phyloP scores from a whole-genome alignment of 2,113 vertebrate species.

The Lampris megalopsis region DNA sequence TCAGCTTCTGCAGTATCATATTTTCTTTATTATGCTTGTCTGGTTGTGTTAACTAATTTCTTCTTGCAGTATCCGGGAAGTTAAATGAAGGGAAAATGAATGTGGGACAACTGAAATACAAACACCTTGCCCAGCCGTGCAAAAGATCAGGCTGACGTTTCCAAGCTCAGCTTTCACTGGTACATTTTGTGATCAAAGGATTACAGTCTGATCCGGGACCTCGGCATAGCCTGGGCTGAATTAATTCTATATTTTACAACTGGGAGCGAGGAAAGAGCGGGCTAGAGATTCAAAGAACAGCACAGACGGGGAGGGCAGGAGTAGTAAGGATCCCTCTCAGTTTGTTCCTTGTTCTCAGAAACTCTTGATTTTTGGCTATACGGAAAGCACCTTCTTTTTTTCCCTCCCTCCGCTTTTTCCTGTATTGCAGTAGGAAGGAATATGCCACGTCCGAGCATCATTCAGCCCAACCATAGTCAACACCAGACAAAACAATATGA shows the following conservation, averaged over 20 bases:
- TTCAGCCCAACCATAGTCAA: conserved; percentile 36
- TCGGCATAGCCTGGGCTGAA: conserved; percentile 41
- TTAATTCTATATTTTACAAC: conserved; percentile 36
- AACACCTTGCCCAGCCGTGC: conserved; percentile 58
- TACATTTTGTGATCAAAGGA: conserved; percentile 62
- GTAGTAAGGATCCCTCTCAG: not conserved
- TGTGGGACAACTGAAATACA: conserved; percentile 53
- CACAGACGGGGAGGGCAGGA: conserved; percentile 14
- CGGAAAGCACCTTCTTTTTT: conserved; percentile 8
- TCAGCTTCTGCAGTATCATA: not conserved
- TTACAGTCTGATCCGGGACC: conserved; percentile 57
- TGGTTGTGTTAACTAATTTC: conserved; percentile 59
- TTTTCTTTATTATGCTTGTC: conserved; percentile 23
- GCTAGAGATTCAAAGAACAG: conserved; percentile 31
- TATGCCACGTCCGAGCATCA: conserved; percentile 19
- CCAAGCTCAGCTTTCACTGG: conserved; percentile 45
- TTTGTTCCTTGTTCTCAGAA: not conserved
- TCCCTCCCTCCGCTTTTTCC: not conserved
- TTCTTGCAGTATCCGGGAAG: conserved; percentile 20
- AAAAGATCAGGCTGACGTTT: conserved; percentile 59
- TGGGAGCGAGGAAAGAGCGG: conserved; percentile 30
- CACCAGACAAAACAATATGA: conserved; percentile 59
- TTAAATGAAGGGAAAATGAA: conserved; percentile 41
- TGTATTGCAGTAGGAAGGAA: conserved; percentile 20
- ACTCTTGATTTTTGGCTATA: conserved; percentile 5